Percentiles rank a stretch among this genome's conserved stretches.
These are phyloP conservation scores for Catharus bicknelli DNA, from an alignment of 2,113 vertebrate genomes.

Conservation along the genomic window DNA sequence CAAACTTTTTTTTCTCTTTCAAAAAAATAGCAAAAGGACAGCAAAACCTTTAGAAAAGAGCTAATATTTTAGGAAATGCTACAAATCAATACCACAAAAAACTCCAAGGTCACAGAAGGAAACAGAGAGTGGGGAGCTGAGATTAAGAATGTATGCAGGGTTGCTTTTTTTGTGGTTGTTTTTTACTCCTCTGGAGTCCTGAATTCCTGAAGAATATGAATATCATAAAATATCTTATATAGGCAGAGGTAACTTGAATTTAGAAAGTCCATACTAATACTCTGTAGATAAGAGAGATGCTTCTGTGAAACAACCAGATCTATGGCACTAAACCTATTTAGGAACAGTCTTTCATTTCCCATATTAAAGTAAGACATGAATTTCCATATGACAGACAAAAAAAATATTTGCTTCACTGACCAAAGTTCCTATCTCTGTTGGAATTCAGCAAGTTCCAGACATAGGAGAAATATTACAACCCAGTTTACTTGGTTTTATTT, in stretches of 20 bases:
- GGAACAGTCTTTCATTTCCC: not conserved
- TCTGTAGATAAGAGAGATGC: not conserved
- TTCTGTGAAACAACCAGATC: not conserved
- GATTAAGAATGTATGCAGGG: not conserved
- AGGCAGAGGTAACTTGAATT: not conserved
- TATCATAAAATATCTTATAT: not conserved
- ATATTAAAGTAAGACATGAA: not conserved
- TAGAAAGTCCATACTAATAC: not conserved
- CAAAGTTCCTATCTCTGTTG: not conserved
- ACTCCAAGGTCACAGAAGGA: not conserved
- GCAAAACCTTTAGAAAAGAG: not conserved
- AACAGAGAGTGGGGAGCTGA: not conserved
- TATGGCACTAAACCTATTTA: not conserved
- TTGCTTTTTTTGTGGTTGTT: not conserved
- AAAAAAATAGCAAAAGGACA: not conserved
- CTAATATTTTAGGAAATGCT: not conserved
- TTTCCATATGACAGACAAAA: not conserved
- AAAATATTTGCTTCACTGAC: not conserved
- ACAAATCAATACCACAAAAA: not conserved
- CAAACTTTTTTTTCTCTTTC: not conserved
- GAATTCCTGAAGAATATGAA: not conserved
- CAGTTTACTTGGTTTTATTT: conserved; percentile 17
- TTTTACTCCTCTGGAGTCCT: not conserved
- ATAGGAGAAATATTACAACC: not conserved
- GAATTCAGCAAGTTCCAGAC: conserved; percentile 1